Evolutionary conservation across 2,797 vertebrate species (phyloP).

Genomic region (Xenopus petersii): DNA sequence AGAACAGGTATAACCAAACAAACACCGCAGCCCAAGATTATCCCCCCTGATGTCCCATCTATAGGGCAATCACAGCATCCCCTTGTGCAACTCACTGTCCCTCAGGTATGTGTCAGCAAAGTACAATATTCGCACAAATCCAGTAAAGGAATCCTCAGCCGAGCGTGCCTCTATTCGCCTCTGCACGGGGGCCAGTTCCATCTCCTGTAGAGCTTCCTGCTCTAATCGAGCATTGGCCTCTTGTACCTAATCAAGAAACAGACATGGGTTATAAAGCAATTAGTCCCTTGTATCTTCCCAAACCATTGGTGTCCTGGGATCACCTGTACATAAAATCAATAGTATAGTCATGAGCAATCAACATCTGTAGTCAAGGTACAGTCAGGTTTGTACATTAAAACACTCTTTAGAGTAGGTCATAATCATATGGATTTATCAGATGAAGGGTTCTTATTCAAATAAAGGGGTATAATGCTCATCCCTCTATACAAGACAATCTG

Average conservation of each 20-base stretch:
- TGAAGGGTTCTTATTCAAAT: too few species aligned
- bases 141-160: slow-evolving; percentile 94
- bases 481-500: neutral
- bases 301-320: neutral
- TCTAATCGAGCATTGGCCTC: slow-evolving; percentile 81
- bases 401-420: too few species aligned
- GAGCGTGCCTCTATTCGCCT: slow-evolving; percentile 96
- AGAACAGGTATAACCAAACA: too few species aligned
- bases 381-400: too few species aligned
- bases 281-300: neutral
- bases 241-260: slow-evolving; percentile 67
- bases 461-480: too few species aligned
- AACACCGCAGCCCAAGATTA: too few species aligned
- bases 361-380: too few species aligned
- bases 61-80: too few species aligned
- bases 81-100: slow-evolving; percentile 79
- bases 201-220: slow-evolving; percentile 80
- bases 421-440: too few species aligned
- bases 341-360: too few species aligned
- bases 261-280: neutral
- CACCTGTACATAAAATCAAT: too few species aligned
- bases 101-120: slow-evolving; percentile 93
- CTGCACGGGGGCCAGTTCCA: slow-evolving; percentile 95
- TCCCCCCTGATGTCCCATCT: too few species aligned
- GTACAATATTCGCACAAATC: slow-evolving; percentile 91